These are phyloP conservation scores for Neuroterus valhalla DNA, from an alignment of 1,140 invertebrate genomes.

Conservation along the genomic window DNA sequence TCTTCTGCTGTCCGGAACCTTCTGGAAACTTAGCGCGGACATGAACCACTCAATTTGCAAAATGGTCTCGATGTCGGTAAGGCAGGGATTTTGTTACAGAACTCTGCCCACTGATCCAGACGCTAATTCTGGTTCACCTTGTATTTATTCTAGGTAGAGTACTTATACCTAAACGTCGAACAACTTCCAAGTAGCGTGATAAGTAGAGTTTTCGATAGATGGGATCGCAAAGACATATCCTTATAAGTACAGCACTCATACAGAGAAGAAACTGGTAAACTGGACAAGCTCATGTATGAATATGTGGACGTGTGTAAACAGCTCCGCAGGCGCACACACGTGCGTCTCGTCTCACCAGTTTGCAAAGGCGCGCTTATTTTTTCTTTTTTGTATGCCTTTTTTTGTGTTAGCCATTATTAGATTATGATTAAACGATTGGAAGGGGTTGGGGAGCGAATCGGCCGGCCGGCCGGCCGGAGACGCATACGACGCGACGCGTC, in stretches of 20 bases:
- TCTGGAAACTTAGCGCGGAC: too few species aligned
- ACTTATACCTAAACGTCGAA: background rate
- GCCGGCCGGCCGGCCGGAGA: conserved; percentile 36
- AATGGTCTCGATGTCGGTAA: too few species aligned
- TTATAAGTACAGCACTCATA: conserved; percentile 57
- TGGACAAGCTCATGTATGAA: background rate
- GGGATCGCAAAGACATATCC: conserved; percentile 61
- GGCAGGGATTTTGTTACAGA: too few species aligned
- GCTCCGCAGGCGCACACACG: conserved; percentile 44
- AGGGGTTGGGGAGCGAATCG: conserved; percentile 41
- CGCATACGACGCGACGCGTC: conserved; percentile 40
- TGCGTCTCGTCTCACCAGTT: background rate
- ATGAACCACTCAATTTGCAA: too few species aligned
- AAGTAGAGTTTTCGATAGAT: conserved; percentile 60
- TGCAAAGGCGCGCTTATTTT: conserved; percentile 62
- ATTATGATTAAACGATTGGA: conserved; percentile 74
- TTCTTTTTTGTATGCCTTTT: too few species aligned
- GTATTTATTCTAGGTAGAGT: background rate
- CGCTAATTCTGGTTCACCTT: background rate
- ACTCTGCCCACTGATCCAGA: too few species aligned
- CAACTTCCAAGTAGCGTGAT: conserved; percentile 54
- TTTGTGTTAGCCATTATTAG: conserved; percentile 74
- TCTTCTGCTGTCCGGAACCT: too few species aligned
- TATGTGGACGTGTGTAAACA: conserved; percentile 20
- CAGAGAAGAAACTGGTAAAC: background rate